phyloP scores from a whole-genome alignment of 2,888 invertebrate species.

The Lycaena phlaeas region DNA sequence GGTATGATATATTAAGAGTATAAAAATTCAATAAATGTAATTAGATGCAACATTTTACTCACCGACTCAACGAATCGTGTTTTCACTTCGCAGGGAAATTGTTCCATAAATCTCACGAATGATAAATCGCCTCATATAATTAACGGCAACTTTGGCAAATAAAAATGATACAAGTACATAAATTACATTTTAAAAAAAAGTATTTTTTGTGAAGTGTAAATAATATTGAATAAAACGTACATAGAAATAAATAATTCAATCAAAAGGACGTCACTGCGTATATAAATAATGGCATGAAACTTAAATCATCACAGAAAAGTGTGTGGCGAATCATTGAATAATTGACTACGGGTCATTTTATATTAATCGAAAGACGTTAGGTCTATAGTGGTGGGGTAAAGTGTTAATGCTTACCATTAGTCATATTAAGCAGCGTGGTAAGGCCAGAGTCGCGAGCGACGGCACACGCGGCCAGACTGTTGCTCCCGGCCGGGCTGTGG shows the following conservation, averaged over 20 bases:
- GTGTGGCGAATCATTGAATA: slow-evolving; percentile 16
- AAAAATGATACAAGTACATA: neutral
- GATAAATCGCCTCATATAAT: neutral
- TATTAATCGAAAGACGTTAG: slow-evolving; percentile 5
- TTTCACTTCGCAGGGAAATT: neutral
- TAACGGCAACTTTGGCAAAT: neutral
- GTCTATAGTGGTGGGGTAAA: slow-evolving; percentile 16
- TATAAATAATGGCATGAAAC: slow-evolving; percentile 48
- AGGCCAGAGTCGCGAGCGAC: slow-evolving; percentile 40
- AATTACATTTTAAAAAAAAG: neutral
- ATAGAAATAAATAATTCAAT: neutral
- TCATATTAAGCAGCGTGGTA: slow-evolving; percentile 48
- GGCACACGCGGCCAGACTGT: slow-evolving; percentile 68
- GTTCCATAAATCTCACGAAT: slow-evolving; percentile 1
- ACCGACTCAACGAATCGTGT: neutral
- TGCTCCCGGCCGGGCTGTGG: slow-evolving; percentile 54
- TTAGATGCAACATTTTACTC: too few relatives aligned
- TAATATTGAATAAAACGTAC: neutral
- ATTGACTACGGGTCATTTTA: slow-evolving; percentile 24
- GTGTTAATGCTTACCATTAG: slow-evolving; percentile 55
- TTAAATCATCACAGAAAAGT: slow-evolving; percentile 51
- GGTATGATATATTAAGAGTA: too few relatives aligned
- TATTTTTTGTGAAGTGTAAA: neutral
- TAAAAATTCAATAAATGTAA: too few relatives aligned
- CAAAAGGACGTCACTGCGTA: slow-evolving; percentile 28